Evolutionary conservation across 2,797 vertebrate genomes (phyloP).

Genomic region (Falco rusticolus): DNA sequence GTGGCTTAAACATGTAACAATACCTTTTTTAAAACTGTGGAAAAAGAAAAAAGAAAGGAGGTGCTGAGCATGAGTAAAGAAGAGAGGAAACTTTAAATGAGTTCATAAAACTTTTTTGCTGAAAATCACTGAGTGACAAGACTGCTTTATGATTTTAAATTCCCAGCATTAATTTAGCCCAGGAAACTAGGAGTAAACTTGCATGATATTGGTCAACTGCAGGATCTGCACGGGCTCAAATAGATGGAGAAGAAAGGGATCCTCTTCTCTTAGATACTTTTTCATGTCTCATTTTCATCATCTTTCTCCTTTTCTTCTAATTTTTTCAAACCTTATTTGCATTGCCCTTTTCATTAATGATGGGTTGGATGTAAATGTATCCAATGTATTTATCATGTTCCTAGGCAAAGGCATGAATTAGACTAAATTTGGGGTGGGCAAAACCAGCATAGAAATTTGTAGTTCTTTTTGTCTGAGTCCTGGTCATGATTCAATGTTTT

Average conservation of each 20-base stretch:
- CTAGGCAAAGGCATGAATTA: not conserved
- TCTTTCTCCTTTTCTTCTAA: not conserved
- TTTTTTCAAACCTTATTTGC: not conserved
- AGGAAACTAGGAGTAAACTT: not conserved
- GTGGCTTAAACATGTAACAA: not conserved
- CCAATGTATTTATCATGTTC: not conserved
- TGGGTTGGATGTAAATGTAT: not conserved
- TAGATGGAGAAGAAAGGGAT: not conserved
- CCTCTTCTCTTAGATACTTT: not conserved
- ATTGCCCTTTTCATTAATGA: not conserved
- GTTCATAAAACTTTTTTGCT: not conserved
- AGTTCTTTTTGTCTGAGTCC: not conserved
- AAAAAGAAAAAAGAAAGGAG: not conserved
- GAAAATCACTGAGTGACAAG: not conserved
- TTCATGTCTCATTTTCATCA: not conserved
- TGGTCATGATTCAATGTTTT: not conserved
- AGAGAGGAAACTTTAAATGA: not conserved
- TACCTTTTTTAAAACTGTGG: not conserved
- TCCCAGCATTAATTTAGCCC: not conserved
- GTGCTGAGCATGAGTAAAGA: not conserved
- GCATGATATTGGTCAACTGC: not conserved
- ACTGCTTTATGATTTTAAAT: not conserved
- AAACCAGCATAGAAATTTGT: accelerated
- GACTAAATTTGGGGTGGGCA: not conserved
- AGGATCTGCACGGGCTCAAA: not conserved